Evolutionary conservation across 2,797 vertebrate species (phyloP).

Genomic region (Acipenser oxyrinchus): DNA sequence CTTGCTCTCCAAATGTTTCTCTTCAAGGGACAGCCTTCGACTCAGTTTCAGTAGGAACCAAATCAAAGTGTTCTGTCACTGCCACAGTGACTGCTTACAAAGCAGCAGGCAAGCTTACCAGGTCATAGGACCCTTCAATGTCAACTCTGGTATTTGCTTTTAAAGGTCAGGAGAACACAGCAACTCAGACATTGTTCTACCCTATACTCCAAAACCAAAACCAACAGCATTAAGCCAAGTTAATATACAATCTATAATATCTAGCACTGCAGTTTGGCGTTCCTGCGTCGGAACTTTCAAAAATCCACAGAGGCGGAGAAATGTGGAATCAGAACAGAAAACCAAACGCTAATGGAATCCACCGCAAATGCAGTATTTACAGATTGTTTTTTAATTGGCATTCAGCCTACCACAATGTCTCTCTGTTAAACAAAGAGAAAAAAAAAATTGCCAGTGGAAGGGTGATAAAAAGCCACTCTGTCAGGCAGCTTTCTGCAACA

Average conservation of each 20-base stretch:
- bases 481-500: neutral
- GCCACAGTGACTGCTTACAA: neutral
- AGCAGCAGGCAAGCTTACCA: neutral
- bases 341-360: no score
- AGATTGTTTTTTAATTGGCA: no score
- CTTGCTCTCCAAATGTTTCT: neutral
- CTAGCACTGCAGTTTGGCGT: neutral
- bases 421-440: no score
- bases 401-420: no score
- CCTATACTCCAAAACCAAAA: neutral
- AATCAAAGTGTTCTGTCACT: no score
- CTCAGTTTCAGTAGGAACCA: no score
- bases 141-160: constrained; percentile 7
- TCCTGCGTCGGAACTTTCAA: neutral
- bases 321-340: neutral
- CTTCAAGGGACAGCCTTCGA: no score
- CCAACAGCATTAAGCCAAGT: neutral
- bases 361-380: no score
- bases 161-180: constrained; percentile 9
- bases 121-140: neutral
- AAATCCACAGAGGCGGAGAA: neutral
- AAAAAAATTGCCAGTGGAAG: no score
- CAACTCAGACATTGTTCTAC: neutral
- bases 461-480: neutral
- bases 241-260: neutral